Base-by-base conservation (phyloP, 2,888 invertebrate species). In the Eueremaeus valkanovi region DNA sequence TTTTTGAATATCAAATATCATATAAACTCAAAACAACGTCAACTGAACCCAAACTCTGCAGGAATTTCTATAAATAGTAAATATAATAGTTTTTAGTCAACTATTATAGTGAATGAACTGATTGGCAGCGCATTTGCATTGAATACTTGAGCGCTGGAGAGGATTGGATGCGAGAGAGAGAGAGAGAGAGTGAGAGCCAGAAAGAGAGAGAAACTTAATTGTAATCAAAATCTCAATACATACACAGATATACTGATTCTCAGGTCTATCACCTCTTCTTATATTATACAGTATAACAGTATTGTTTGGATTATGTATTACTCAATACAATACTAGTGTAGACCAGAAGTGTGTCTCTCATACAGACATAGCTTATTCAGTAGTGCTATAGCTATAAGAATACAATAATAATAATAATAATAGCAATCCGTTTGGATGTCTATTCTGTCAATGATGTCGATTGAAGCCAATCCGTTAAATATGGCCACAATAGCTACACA, bases 401-500 rank as follows among this genome's bases (percentile, higher is more conserved):
- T 6, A 3, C 16, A 45, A 45, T 36, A 8, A 36, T 36, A 5
- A 36, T n/a, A n/a, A n/a, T n/a, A 36, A 36, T 11, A 36, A 36
- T 36, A 8, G 36, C 11, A 5, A 29, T 16, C 13, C 58, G 1
- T 16, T 58, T 29, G 58, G 58, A 58, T 31, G 63, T 3, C 21
- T 36, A n/a, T n/a, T n/a, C n/a, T 66, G 63, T 66, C 63, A 66
- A 16, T 66, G 63, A 66, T 66, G 63, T 66, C 63, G 16, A 66
- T 66, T 16, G 61, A 61, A 6, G 3, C 33, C 11, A 61, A 31
- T 61, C 33, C 61, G 45, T 45, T 45, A 33, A 72, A 72, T 16
- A 70, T 77, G 63, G 45, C 45, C 45, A 6, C 45, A 45, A 45
- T 16, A 11, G 36, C 9, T 49, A 77, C 78, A 13, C 78, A 77